These are phyloP conservation scores for Salvelinus alpinus DNA, from an alignment of 2,113 vertebrate species.

Conservation along the genomic window DNA sequence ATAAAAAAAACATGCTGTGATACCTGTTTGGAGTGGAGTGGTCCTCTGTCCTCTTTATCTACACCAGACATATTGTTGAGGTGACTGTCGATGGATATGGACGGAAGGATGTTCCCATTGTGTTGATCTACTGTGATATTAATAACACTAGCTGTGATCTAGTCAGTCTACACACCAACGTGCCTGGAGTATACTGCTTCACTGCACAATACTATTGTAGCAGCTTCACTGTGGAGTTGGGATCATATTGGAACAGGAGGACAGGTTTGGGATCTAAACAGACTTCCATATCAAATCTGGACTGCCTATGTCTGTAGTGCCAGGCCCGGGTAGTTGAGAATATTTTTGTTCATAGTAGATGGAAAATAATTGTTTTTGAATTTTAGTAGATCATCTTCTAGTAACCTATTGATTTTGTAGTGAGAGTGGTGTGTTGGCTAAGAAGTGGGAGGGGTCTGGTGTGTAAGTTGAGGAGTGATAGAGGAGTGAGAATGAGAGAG, in stretches of 20 bases:
- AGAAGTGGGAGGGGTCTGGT: no score
- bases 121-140: background rate
- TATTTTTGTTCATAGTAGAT: background rate
- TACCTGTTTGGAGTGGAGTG: constrained; percentile 18
- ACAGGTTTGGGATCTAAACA: background rate
- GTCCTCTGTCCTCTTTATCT: background rate
- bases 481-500: no score
- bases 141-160: background rate
- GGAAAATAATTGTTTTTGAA: no score
- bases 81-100: background rate
- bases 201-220: background rate
- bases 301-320: background rate
- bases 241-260: background rate
- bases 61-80: background rate
- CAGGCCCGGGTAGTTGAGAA: background rate
- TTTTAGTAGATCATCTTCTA: no score
- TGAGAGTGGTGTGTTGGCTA: no score
- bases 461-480: no score
- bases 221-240: background rate
- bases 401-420: no score
- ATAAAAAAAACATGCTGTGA: constrained; percentile 11
- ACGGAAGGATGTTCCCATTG: background rate
- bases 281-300: background rate
- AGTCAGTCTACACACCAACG: background rate
- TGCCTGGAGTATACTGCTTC: background rate